These are phyloP conservation scores for Neoascia interrupta DNA, from an alignment of 2,888 invertebrate genomes.

Conservation along the genomic window DNA sequence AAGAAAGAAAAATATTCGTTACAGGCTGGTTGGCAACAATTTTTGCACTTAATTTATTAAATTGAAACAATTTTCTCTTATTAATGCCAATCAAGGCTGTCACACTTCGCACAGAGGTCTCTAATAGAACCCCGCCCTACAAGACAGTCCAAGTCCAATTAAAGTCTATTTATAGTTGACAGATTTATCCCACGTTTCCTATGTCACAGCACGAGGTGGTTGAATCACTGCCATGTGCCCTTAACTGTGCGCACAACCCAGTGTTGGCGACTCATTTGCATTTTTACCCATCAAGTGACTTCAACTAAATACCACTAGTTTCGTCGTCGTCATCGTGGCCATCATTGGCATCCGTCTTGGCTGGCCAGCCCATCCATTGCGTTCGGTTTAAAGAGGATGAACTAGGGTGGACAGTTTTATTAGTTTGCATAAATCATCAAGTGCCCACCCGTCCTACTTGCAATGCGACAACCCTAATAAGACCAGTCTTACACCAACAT, in stretches of 20 bases:
- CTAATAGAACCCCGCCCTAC: not conserved
- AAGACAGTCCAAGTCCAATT: not conserved
- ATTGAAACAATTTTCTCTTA: not conserved
- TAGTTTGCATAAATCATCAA: slow-evolving; percentile 58
- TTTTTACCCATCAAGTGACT: not conserved
- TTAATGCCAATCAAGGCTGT: slow-evolving; percentile 12
- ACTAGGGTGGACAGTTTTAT: slow-evolving; percentile 48
- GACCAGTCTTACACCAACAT: not conserved
- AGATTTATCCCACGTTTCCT: too few species aligned
- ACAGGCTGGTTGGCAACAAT: not conserved
- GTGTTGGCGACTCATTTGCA: slow-evolving; percentile 41
- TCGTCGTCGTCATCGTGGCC: not conserved
- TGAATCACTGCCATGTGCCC: slow-evolving; percentile 28
- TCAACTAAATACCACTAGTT: too few species aligned
- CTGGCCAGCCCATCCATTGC: not conserved
- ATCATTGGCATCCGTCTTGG: too few species aligned
- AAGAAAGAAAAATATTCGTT: not conserved
- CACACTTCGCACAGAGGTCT: not conserved
- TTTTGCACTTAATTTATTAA: not conserved
- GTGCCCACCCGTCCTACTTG: slow-evolving; percentile 31
- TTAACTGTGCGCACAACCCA: slow-evolving; percentile 15
- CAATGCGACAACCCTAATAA: slow-evolving; percentile 19
- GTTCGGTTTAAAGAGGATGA: slow-evolving; percentile 22
- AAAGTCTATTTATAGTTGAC: slow-evolving; percentile 20
- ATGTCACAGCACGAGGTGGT: slow-evolving; percentile 14